A percentile compares a stretch with the other conserved stretches of the same genome.
These are phyloP conservation scores for Periplaneta americana DNA, from an alignment of 1,140 invertebrate species.

Conservation along the genomic window DNA sequence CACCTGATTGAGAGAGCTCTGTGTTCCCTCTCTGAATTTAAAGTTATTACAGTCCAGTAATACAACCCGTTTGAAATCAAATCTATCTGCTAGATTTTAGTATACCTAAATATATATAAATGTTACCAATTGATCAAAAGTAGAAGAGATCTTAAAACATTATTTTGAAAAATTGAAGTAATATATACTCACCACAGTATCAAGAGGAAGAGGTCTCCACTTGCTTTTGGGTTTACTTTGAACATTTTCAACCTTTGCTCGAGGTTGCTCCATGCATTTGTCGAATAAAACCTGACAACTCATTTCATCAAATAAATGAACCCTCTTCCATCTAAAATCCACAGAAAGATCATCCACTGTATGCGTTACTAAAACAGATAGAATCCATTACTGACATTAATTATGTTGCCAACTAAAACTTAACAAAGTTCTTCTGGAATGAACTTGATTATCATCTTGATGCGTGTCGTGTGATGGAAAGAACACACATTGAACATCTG, in stretches of 20 bases:
- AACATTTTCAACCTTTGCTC: conserved; percentile 76
- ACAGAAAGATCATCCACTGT: conserved; percentile 62
- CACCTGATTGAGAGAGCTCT: too few relatives aligned
- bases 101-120: conserved; percentile 7
- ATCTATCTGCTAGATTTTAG: neutral
- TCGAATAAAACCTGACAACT: conserved; percentile 76
- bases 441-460: too few relatives aligned
- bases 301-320: conserved; percentile 82
- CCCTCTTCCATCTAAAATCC: conserved; percentile 87
- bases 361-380: conserved; percentile 56
- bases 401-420: too few relatives aligned
- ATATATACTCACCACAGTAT: conserved; percentile 78
- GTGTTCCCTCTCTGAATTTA: too few relatives aligned
- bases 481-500: too few relatives aligned
- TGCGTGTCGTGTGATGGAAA: too few relatives aligned
- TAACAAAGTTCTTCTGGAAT: too few relatives aligned
- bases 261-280: conserved; percentile 67
- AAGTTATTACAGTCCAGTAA: too few relatives aligned
- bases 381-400: too few relatives aligned
- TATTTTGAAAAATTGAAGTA: neutral
- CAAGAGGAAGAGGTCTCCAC: conserved; percentile 91
- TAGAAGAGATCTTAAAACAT: too few relatives aligned
- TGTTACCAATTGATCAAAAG: too few relatives aligned
- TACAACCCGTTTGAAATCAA: too few relatives aligned
- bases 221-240: conserved; percentile 89